Evolutionary conservation across 2,113 vertebrate genomes (phyloP).

Genomic region (Mobula hypostoma): DNA sequence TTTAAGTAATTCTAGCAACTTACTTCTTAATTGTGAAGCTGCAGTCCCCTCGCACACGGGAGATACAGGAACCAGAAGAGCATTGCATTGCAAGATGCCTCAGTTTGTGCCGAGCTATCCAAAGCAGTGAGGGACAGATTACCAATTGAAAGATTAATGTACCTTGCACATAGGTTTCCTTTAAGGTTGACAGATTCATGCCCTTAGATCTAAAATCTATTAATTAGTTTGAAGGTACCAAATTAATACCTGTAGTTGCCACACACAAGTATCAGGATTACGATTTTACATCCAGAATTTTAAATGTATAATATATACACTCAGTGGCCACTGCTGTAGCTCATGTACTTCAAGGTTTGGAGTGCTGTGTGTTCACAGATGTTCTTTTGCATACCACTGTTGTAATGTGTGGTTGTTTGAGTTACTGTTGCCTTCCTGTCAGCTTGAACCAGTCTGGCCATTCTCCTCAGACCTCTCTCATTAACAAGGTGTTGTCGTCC

Average conservation of each 20-base stretch:
- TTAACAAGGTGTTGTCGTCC: too few species aligned
- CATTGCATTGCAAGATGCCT: background rate
- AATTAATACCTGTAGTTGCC: background rate
- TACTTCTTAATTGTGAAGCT: background rate
- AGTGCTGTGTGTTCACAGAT: too few species aligned
- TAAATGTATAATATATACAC: background rate
- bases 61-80: background rate
- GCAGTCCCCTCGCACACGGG: background rate
- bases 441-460: too few species aligned
- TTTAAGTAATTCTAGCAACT: background rate
- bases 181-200: background rate
- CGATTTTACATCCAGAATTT: background rate
- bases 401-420: too few species aligned
- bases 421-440: too few species aligned
- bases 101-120: background rate
- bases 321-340: too few species aligned
- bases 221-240: constrained; percentile 6
- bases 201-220: background rate
- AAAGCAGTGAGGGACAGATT: background rate
- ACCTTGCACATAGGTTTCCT: background rate
- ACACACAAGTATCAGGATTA: background rate
- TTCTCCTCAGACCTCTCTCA: too few species aligned
- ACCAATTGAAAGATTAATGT: constrained; percentile 6
- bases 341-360: too few species aligned
- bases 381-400: too few species aligned